Conservation (phyloP, 1,140 invertebrate genomes). For the Tetranychus cinnabarinus region DNA sequence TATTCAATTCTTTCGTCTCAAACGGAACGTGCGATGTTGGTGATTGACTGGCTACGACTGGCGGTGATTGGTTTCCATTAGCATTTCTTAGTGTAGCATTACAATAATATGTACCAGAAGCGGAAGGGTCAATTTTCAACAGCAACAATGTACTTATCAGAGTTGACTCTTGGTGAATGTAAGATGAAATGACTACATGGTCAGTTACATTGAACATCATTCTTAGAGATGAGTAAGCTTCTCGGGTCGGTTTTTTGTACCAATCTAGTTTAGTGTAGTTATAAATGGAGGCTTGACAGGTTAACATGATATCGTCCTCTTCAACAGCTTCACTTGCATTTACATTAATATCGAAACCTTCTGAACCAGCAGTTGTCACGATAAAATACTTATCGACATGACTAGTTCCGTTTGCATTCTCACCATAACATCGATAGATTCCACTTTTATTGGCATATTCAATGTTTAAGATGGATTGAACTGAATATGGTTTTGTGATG, state of each 20-base stretch:
- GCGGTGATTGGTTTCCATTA: background rate
- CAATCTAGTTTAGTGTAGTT: conserved; percentile 11
- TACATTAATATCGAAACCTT: conserved; percentile 10
- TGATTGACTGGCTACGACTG: background rate
- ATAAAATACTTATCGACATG: background rate
- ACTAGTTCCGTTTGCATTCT: background rate
- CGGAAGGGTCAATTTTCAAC: background rate
- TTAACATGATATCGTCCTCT: conserved; percentile 7
- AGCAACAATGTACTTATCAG: background rate
- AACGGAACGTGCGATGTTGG: background rate
- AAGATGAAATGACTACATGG: background rate
- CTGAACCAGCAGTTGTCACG: background rate
- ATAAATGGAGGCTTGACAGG: conserved; percentile 11
- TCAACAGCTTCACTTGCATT: conserved; percentile 10
- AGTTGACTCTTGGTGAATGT: background rate
- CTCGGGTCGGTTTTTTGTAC: background rate
- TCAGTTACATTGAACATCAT: background rate
- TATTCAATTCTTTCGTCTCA: background rate
- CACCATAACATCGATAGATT: background rate
- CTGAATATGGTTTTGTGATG: background rate
- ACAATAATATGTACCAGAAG: background rate
- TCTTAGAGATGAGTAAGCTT: background rate
- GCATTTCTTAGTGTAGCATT: background rate
- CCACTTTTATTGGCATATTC: background rate
- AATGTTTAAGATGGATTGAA: background rate